Percentiles rank a stretch among this genome's conserved stretches.
phyloP scores from a whole-genome alignment of 2,797 vertebrate genomes.

The Sciurus vulgaris region DNA sequence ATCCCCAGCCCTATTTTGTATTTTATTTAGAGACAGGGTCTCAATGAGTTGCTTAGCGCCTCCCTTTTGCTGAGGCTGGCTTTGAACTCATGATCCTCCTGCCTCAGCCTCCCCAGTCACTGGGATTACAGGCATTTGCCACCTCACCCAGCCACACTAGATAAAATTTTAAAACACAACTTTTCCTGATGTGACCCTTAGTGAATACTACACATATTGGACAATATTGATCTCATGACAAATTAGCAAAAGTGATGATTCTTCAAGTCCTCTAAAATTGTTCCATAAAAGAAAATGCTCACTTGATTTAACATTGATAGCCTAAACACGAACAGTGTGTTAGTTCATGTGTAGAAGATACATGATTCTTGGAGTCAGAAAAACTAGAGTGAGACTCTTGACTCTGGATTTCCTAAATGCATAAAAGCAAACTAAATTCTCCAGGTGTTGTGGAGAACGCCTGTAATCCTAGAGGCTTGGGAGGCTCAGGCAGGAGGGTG shows the following conservation, averaged over 20 bases:
- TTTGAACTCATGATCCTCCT: no score
- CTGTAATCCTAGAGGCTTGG: no score
- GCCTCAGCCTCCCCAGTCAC: no score
- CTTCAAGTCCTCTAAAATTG: constrained; percentile 43
- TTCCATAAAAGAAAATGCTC: constrained; percentile 48
- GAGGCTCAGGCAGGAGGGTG: no score
- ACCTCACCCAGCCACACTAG: no score
- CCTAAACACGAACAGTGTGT: background rate
- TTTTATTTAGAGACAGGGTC: no score
- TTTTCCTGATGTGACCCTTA: constrained; percentile 21
- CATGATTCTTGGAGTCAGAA: constrained; percentile 14
- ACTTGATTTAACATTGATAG: constrained; percentile 38
- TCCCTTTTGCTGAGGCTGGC: no score
- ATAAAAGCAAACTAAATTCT: constrained; percentile 52
- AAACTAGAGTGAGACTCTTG: constrained; percentile 11
- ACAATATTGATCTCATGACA: background rate
- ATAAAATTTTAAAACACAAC: constrained; percentile 47
- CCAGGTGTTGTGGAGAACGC: no score
- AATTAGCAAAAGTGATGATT: constrained; percentile 35
- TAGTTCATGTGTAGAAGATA: background rate
- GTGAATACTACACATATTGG: background rate
- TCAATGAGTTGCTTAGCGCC: no score
- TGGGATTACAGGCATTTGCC: no score
- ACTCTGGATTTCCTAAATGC: constrained; percentile 34
- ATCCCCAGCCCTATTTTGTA: no score